Base-by-base conservation (phyloP, 2,888 invertebrate species). In the Drosophila testacea region DNA sequence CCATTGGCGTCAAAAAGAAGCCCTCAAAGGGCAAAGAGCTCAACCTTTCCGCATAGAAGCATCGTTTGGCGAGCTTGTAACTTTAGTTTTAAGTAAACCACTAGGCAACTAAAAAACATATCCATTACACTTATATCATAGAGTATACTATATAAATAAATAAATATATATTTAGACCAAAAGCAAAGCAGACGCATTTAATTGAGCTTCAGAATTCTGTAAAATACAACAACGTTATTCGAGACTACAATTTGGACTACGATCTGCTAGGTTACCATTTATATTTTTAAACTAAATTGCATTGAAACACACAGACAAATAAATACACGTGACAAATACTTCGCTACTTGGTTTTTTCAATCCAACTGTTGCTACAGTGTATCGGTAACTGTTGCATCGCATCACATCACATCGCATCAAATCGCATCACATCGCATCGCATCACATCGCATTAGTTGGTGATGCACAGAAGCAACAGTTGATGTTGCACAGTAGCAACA, bases 1-100 rank as follows among this genome's bases (percentile, higher is more conserved):
- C 91, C 30, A 92, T 94, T 61, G 91, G 91, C 4, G 61, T 68
- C 13, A 83, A 84, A 46, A 85, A 85, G 51, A 83, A 88, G 46
- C 64, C 69, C 4, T 76, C 69, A n/a, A 69, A 75, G 73, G 61
- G 39, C 48, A 69, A 70, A 41, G 61, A 78, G 13, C 50, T 67
- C 22, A 69, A 66, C 22, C 50, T 57, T 38, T 39, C 64, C 13
- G 59, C 64, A 42, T 52, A 71, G 41, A 50, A 55, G 22, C 42
- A 10, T 10, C 13, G 30, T 27, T 34, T 50, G 16, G 34, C 38
- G 41, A 30, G 7, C 39, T 62, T 56, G 44, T 10, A 38, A 56
- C 30, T 48, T 62, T 39, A 73, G 56, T 16, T 11, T 11, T 67
- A 81, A 62, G 65, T 9, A 42, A 72, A 65, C 13, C 28, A 54